Conservation (phyloP, 2,888 invertebrate species). For the Sisyra nigra region DNA sequence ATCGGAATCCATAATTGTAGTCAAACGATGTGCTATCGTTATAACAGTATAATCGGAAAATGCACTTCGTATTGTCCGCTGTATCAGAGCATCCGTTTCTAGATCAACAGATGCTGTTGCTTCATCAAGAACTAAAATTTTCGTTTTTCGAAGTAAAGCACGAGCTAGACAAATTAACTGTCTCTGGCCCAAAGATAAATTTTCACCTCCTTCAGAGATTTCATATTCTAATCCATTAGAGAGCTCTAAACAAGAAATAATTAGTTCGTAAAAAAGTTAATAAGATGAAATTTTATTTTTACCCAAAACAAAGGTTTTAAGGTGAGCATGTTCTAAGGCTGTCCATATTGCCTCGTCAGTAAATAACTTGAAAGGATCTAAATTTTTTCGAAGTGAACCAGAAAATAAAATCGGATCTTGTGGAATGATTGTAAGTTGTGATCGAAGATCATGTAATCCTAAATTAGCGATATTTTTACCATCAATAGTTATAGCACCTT, state of each 20-base stretch:
- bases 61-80: constrained; percentile 76
- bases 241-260: too few relatives aligned
- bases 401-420: constrained; percentile 97
- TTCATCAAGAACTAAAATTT: constrained; percentile 72
- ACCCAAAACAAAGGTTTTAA: constrained; percentile 61
- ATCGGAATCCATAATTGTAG: constrained; percentile 83
- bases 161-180: constrained; percentile 83
- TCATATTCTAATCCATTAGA: constrained; percentile 64
- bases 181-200: constrained; percentile 78
- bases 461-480: constrained; percentile 63
- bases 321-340: constrained; percentile 76
- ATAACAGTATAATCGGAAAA: constrained; percentile 78
- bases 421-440: constrained; percentile 71
- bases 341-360: constrained; percentile 76
- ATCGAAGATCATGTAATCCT: constrained; percentile 73
- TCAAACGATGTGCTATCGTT: constrained; percentile 84
- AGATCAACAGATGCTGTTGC: constrained; percentile 84
- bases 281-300: too few relatives aligned
- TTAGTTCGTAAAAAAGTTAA: too few relatives aligned
- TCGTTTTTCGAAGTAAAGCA: too few relatives aligned
- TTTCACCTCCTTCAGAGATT: constrained; percentile 84
- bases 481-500: constrained; percentile 71
- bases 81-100: constrained; percentile 78
- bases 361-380: constrained; percentile 75
- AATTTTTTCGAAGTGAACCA: constrained; percentile 77